Evolutionary conservation across 2,113 vertebrate species (phyloP).

Genomic region (Alexandromys fortis): DNA sequence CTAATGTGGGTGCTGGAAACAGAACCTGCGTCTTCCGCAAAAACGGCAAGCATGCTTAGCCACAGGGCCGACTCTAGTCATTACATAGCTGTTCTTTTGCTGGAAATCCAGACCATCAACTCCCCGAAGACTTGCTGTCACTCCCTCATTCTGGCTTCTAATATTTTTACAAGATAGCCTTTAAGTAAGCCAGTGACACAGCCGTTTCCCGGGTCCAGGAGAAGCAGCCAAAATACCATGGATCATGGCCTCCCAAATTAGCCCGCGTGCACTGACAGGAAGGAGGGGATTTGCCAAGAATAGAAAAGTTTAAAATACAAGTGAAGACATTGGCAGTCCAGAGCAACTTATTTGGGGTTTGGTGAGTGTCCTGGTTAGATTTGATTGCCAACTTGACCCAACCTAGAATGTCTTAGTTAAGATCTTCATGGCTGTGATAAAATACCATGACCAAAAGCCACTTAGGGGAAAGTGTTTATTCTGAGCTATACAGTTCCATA

Average conservation of each 20-base stretch:
- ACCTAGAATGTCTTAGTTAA: neutral
- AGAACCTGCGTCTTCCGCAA: neutral
- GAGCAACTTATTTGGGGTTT: neutral
- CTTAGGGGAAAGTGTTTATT: neutral
- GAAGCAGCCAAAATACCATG: neutral
- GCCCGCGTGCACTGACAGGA: neutral
- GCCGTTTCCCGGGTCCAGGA: neutral
- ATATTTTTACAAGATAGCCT: neutral
- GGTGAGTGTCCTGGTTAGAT: neutral
- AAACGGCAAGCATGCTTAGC: neutral
- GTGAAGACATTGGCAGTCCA: neutral
- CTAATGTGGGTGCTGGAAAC: no score
- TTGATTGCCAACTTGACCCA: neutral
- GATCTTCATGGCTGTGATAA: neutral
- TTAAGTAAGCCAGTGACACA: neutral
- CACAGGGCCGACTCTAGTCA: neutral
- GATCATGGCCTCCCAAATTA: neutral
- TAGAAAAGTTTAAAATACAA: neutral
- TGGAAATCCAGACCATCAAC: neutral
- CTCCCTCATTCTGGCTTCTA: neutral
- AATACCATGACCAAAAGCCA: neutral
- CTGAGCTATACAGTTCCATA: no score
- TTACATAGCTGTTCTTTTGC: neutral
- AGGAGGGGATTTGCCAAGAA: neutral
- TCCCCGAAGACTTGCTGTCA: neutral